Percentiles rank a stretch among this genome's conserved stretches.
Evolutionary conservation across 2,113 vertebrate genomes (phyloP).

Genomic region (Clupea harengus): DNA sequence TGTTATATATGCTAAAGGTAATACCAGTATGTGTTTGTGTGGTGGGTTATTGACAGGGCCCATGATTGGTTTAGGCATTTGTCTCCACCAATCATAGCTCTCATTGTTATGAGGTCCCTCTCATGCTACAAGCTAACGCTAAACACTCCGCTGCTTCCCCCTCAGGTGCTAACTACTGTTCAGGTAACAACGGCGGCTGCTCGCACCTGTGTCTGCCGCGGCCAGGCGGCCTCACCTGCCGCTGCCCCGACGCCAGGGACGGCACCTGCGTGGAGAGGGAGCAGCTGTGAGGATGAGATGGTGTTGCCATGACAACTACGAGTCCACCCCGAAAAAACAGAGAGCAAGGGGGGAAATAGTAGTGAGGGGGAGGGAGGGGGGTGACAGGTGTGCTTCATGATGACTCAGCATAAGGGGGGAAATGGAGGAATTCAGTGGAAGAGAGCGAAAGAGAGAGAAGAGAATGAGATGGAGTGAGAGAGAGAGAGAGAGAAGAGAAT

Average conservation of each 20-base stretch:
- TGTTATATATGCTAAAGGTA: no score
- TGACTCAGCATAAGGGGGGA: neutral
- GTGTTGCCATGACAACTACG: neutral
- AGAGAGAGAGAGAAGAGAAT: neutral
- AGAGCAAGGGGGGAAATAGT: neutral
- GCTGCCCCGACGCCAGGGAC: constrained; percentile 79
- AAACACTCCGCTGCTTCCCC: neutral
- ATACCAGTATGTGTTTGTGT: neutral
- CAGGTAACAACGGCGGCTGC: constrained; percentile 84
- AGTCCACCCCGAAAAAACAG: neutral
- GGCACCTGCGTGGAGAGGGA: constrained; percentile 78
- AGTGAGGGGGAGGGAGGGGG: neutral
- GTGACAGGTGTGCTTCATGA: constrained; percentile 17
- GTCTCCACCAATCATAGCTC: neutral
- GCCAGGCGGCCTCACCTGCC: constrained; percentile 83
- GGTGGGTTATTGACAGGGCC: neutral
- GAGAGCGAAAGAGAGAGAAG: neutral
- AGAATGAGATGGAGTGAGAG: neutral
- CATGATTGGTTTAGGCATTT: neutral
- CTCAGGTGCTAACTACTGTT: constrained; percentile 86
- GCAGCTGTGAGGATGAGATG: constrained; percentile 54
- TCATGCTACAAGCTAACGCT: neutral
- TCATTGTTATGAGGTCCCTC: neutral
- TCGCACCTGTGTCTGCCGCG: constrained; percentile 90
- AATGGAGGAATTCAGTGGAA: neutral